Base-by-base conservation (phyloP, 2,888 invertebrate species). In the Rhingia campestris region DNA sequence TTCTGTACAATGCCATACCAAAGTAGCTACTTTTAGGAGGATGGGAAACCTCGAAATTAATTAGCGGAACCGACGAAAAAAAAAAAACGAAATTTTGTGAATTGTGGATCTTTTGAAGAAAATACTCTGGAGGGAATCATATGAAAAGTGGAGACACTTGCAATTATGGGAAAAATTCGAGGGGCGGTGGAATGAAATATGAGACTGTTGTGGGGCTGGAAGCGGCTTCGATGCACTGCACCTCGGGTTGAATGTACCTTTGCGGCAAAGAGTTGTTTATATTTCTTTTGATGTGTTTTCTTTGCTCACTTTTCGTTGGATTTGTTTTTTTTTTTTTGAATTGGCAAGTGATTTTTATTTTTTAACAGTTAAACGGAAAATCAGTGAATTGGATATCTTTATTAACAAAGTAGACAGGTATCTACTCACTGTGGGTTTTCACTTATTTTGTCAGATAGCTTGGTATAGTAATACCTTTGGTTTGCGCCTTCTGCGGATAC, bases 231-330 rank as follows among this genome's bases (percentile, higher is more conserved):
- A 73, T 37, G 22, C 22, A 37, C 56, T 53, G 58, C 64, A 59
- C 45, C n/a, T 49, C 47, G 72, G 41, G 79, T 64, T 72, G 64
- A 79, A 66, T 53, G 79, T 30, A 72, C 72, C 43, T 58, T 37
- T 39, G 58, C 35, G 58, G 32, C 66, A 49, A 41, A 64, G 10
- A 33, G 43, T 59, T 75, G 51, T 67, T 64, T 56, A 41, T 56
- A 32, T 56, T 49, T 41, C 14, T 54, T 12, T 47, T 70, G 33
- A 10, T 30, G 37, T 14, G 22, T 35, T 22, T 54, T 7, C 1
- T 41, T 53, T 43, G 43, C 6, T 33, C 0, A 22, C 22, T 22
- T 53, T 45, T n/a, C 14, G 14, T 10, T 33, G 6, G 3, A 43
- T 37, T n/a, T n/a, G n/a, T n/a, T 4, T 67, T 43, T 22, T 33